Evolutionary conservation across 1,140 invertebrate species (phyloP), one percentile per base, ranked within the genome.

Genomic region (Sinella curviseta): DNA sequence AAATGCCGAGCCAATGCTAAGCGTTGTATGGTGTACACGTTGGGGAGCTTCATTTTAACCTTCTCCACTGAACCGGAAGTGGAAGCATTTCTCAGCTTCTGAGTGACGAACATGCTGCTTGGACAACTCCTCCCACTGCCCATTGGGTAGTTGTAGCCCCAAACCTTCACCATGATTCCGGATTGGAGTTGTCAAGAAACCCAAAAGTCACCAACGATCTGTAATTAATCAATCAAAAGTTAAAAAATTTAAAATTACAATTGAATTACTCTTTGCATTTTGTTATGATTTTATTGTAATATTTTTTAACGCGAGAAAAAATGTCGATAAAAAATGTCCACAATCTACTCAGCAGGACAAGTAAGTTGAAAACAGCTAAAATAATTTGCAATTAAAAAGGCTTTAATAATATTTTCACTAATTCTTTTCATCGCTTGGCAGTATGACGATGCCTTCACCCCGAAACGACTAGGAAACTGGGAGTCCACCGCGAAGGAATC

Each of bases 381-480:
- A n/a, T n/a, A n/a, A n/a, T n/a, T n/a, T n/a, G n/a, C 24, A 48
- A 48, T 60, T 60, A 4, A 14, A 17, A 60, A 26, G 8, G 24
- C 57, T 17, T 60, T n/a, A n/a, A n/a, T n/a, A n/a, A n/a, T 12
- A 8, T 60, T 60, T 60, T 60, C 24, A 60, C 57, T 60, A 60
- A 60, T n/a, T n/a, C 20, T 12, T 8, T 12, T 48, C 39, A 48
- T 12, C 39, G 39, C 39, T 48, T 48, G 39, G 39, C 30, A 79
- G 74, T 79, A 33, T 73, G 73, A 79, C 34, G 78, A 79, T 33
- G 78, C 78, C 1, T 79, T 75, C 28, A 30, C 4, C 24, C 57
- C 78, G 1, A 74, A 60, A 65, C 30, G 54, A 35, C 54, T 79
- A 1, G 70, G 78, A 34, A 79, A 79, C 35, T 79, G 78, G 78